A percentile compares a stretch with the other conserved stretches of the same genome.
These are phyloP conservation scores for Pycnomerus fuliginosus DNA, from an alignment of 2,888 invertebrate species.

Conservation along the genomic window DNA sequence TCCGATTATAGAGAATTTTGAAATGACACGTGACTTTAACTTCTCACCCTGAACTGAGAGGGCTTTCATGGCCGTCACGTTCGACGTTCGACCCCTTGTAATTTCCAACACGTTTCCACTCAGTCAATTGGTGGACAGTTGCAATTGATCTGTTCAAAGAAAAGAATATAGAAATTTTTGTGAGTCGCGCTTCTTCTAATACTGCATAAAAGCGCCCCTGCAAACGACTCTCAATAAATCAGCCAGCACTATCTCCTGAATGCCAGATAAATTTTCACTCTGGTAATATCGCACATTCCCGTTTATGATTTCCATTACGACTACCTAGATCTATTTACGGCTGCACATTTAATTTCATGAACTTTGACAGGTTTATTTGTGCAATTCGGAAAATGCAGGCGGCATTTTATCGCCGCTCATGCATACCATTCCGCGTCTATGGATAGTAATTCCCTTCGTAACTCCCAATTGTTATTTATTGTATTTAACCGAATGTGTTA, in stretches of 20 bases:
- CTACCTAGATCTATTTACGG: conserved; percentile 6
- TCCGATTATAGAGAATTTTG: too few relatives aligned
- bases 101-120: conserved; percentile 25
- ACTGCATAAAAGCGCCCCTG: too few relatives aligned
- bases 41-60: conserved; percentile 18
- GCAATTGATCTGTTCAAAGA: conserved; percentile 19
- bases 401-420: conserved; percentile 11
- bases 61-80: conserved; percentile 27
- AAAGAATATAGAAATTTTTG: too few relatives aligned
- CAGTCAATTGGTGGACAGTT: conserved; percentile 13
- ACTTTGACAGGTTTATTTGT: conserved; percentile 14
- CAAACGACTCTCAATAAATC: neutral
- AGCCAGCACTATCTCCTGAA: neutral
- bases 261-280: neutral
- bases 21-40: too few relatives aligned
- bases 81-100: conserved; percentile 23
- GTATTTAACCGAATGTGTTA: conserved; percentile 19
- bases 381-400: conserved; percentile 11
- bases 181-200: neutral
- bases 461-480: conserved; percentile 17
- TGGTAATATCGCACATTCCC: neutral
- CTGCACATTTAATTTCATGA: conserved; percentile 6
- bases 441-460: conserved; percentile 8
- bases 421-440: conserved; percentile 8
- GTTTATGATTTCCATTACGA: conserved; percentile 6